These are phyloP conservation scores for Hydropotes inermis DNA, from an alignment of 2,113 vertebrate genomes.

Conservation along the genomic window DNA sequence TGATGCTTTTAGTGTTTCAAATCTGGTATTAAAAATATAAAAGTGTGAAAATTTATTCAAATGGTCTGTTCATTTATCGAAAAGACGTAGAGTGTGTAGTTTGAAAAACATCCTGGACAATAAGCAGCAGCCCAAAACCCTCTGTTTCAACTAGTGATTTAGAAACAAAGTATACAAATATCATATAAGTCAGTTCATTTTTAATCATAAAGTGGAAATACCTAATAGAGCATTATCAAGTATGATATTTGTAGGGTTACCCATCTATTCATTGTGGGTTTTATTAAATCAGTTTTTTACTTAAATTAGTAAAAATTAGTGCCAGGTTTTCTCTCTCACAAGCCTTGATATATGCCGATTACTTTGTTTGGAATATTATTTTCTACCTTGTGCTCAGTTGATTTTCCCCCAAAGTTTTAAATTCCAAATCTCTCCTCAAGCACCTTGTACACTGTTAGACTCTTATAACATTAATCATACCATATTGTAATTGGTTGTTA, in stretches of 20 bases:
- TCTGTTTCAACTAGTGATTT: not conserved
- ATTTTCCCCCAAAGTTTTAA: not conserved
- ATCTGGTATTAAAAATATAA: not conserved
- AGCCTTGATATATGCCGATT: not conserved
- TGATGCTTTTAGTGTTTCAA: slow-evolving; percentile 26
- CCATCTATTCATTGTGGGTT: not conserved
- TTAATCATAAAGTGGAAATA: not conserved
- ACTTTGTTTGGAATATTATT: not conserved
- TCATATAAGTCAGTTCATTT: not conserved
- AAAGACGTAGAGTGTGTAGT: not conserved
- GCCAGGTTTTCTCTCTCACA: not conserved
- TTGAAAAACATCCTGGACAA: not conserved
- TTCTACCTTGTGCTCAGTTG: not conserved
- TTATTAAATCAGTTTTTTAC: not conserved
- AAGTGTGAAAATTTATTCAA: not conserved
- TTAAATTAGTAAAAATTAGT: not conserved
- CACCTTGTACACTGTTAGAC: not conserved
- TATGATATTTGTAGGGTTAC: not conserved
- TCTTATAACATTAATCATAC: not conserved
- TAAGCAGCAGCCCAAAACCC: not conserved
- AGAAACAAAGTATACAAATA: not conserved
- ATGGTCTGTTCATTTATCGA: slow-evolving; percentile 13
- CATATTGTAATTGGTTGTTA: not conserved
- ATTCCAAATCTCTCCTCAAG: not conserved
- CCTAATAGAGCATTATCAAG: not conserved